Conservation (phyloP, 2,113 vertebrate species). For the Lagopus muta region DNA sequence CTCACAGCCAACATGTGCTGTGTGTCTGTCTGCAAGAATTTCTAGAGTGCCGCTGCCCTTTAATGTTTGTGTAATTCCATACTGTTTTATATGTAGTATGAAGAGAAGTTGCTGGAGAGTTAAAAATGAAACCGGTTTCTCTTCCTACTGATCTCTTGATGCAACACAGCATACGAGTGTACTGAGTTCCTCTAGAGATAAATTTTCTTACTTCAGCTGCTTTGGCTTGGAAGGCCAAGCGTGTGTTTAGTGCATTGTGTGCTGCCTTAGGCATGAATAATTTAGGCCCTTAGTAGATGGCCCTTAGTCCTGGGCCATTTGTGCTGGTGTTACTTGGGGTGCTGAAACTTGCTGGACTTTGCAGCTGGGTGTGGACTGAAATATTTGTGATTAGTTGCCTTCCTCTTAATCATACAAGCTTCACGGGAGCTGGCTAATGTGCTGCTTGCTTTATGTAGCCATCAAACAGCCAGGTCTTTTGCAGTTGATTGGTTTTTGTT, state of each 20-base stretch:
- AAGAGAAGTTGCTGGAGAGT: background rate
- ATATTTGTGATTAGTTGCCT: background rate
- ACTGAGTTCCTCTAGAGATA: background rate
- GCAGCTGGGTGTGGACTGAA: background rate
- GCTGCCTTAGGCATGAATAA: background rate
- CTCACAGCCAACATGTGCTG: slow-evolving; percentile 17
- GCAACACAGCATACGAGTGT: rapidly evolving
- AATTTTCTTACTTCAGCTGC: background rate
- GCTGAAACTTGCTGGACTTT: background rate
- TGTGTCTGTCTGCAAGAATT: background rate
- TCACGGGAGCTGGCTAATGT: background rate
- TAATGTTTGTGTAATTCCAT: background rate
- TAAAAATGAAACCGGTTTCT: slow-evolving; percentile 22
- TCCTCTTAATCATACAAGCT: background rate
- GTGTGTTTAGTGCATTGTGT: background rate
- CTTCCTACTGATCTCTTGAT: background rate
- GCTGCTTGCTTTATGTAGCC: background rate
- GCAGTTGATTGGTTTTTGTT: background rate
- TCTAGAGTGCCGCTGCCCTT: background rate
- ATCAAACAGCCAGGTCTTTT: background rate
- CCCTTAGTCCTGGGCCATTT: background rate
- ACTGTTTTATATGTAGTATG: background rate
- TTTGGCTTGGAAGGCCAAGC: background rate
- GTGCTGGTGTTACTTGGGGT: background rate
- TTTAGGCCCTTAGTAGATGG: background rate